Base-by-base conservation (phyloP, 2,797 vertebrate species). In the Eupleurogrammus muticus region DNA sequence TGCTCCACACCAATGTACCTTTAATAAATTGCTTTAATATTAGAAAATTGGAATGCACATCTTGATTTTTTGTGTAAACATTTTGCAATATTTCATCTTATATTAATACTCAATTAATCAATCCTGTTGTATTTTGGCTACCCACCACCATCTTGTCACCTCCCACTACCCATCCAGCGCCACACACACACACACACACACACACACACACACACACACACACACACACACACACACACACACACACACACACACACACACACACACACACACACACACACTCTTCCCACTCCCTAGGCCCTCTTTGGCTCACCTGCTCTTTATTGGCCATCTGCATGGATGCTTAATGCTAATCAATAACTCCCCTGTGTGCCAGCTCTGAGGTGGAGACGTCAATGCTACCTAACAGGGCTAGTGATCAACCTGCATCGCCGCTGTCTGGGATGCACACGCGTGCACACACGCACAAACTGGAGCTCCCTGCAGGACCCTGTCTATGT, bases 261-360 rank as follows among this genome's bases (percentile, higher is more conserved):
- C 48, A 52, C 72, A 66, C 61, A 67, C 71, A 50, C 60, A 58
- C 48, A 71, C 42, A 2, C 38, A 12, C 42, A 21, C 60, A 14
- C 34, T 35, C 51, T 47, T 54, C 56, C 60, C 56, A 17, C 74
- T 83, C 78, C 85, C 84, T 83, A 75, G 77, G 75, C 76, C 79
- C 83, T 88, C 80, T 87, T 85, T 83, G 82, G 75, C 85, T 89
- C 87, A 89, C 87, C 87, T 90, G 84, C 85, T 90, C 85, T 92
- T 91, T 89, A 90, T 89, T 92, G 90, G 83, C 84, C 90, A 89
- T 93, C 90, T 93, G 90, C 90, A 92, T 92, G 89, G 86, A 87
- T 87, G 89, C 88, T 88, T 90, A 92, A 89, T 91, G 86, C 83
- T 89, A 90, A 92, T 93, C 92, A 92, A 93, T 93, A 87, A 80